Evolutionary conservation across 1,140 invertebrate species (phyloP), one percentile per base, ranked within the genome.

Genomic region (Aleiodes sp.): DNA sequence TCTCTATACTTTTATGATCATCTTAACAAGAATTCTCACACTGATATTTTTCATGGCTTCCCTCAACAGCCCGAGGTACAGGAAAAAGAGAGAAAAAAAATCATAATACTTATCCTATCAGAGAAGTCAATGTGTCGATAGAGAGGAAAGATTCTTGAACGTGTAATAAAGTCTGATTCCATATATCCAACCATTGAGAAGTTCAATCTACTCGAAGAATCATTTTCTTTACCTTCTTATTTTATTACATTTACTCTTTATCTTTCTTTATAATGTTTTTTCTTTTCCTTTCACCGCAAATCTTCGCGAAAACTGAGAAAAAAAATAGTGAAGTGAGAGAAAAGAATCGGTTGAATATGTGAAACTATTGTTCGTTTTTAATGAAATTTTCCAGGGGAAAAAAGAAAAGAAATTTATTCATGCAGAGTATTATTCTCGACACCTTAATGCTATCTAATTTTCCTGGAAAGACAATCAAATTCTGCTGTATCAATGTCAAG

Each of bases 121-220:
- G n/a, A n/a, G n/a, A n/a, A n/a, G 21, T 7, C 24, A 64, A 46
- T 64, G 14, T 46, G 46, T 52, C 26, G 21, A 12, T 9, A 21
- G 26, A 24, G 6, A 52, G 46, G 7, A 52, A 9, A 24, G 46
- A 52, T 52, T 12, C 46, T 52, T 21, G 12, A 52, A 52, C 21
- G 46, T 52, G 46, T 21, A 52, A 52, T 52, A 52, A 52, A 52
- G 19, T 21, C 21, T 24, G 46, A 52, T 52, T 52, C 21, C 46
- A 52, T 52, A 52, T 52, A 52, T 24, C 46, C 19, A 52, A 52
- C 46, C 46, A 52, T 52, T 24, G 6, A 52, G 46, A 52, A 52
- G 2, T 52, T 52, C 1, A 52, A 52, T 52, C 26, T 16, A 52
- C 46, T 24, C 46, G 8, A 6, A 21, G 16, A 21, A 6, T 16